Evolutionary conservation across 2,797 vertebrate genomes (phyloP), one percentile per base, ranked within the genome.

Genomic region (Columba guinea): DNA sequence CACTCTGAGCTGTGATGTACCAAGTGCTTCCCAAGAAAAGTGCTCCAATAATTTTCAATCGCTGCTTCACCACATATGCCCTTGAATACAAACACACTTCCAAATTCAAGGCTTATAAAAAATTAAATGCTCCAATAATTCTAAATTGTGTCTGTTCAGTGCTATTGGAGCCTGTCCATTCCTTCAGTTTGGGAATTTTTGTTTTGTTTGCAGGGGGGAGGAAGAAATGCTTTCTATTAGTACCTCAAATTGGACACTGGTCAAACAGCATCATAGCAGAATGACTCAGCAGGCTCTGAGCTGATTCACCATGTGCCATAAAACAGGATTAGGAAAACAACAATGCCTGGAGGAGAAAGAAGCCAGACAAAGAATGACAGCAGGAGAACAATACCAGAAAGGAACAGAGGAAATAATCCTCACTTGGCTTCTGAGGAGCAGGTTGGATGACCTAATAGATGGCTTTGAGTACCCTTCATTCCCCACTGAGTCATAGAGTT

Each of bases 51-150:
- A 85, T 90, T 94, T 93, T 79, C 78, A 87, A 60, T 96, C 90
- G 91, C 81, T 48, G 91, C 55, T 90, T 91, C 7, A 92, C 84
- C 78, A 85, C 90, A 55, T 81, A 89, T 37, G 89, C 85, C 92
- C 91, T 94, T 24, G 0, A 96, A 94, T 12, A 22, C 90, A 77
- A 91, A 81, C 34, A 56, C 55, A 69, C 71, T 93, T 95, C 78
- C 87, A 93, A 91, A 95, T 89, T 84, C 80, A 89, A 94, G 84
- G 85, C 83, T 92, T 95, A 96, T 95, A 94, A 96, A 95, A 95
- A 86, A 82, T 93, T 95, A 95, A 96, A 97, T 95, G 95, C 93
- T 94, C 93, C 90, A 95, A 89, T 97, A 96, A 97, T 94, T 96
- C 94, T 92, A 96, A 97, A 96, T 91, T 88, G 86, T 94, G 93